Evolutionary conservation across 2,888 invertebrate species (phyloP).

Genomic region (Eupithecia centaureata): DNA sequence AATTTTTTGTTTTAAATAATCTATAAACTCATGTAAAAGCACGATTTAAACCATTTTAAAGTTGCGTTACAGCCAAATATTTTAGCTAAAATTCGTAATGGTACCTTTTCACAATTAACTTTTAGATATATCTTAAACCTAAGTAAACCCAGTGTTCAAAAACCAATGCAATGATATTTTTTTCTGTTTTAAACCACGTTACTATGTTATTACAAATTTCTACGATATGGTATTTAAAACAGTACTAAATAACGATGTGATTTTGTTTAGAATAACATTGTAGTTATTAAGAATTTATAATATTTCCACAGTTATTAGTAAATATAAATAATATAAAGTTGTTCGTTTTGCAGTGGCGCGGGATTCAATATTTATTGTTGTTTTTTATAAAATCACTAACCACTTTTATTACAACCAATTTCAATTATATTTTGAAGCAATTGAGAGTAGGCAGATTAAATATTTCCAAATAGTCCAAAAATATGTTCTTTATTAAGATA

Average conservation of each 20-base stretch:
- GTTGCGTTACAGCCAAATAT: constrained; percentile 2
- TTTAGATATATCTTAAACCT: background rate
- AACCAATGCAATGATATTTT: constrained; percentile 29
- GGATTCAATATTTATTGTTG: no score
- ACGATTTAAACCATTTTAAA: no score
- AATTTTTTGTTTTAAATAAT: background rate
- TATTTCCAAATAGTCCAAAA: no score
- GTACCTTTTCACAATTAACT: background rate
- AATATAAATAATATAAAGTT: no score
- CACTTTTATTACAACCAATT: no score
- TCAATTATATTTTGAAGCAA: no score
- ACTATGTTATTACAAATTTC: constrained; percentile 15
- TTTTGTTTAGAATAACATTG: background rate
- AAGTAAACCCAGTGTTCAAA: constrained; percentile 23
- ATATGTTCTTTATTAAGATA: no score
- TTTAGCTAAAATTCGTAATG: background rate
- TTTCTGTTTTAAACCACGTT: constrained; percentile 2
- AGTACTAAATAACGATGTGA: constrained; percentile 5
- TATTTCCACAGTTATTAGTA: background rate
- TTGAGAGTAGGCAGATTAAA: no score
- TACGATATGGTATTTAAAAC: constrained; percentile 25
- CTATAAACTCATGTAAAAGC: background rate
- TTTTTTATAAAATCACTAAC: no score
- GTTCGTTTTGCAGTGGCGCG: no score
- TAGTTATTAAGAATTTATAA: background rate